phyloP scores from a whole-genome alignment of 2,888 invertebrate species.

The Sympetrum striolatum region DNA sequence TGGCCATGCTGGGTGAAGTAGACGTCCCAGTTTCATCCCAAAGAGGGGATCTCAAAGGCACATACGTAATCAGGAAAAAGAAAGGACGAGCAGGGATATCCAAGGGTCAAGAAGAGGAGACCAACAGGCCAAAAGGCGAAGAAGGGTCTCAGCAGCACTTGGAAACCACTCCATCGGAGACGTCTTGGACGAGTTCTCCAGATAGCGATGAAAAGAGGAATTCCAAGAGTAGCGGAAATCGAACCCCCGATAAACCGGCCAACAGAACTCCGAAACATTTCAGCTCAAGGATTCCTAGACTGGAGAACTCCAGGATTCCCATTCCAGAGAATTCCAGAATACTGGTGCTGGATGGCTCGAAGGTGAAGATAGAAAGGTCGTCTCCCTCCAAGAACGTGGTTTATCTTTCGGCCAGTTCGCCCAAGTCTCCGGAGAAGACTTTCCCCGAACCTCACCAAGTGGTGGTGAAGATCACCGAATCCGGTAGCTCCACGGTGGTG shows the following conservation, averaged over 20 bases:
- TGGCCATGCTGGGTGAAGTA: constrained; percentile 48
- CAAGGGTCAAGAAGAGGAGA: constrained; percentile 1
- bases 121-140: background rate
- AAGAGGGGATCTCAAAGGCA: constrained; percentile 65
- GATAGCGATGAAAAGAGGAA: constrained; percentile 44
- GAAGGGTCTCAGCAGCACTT: background rate
- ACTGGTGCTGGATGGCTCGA: background rate
- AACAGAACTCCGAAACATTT: background rate
- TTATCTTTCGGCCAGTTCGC: background rate
- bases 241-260: constrained; percentile 58
- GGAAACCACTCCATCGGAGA: background rate
- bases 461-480: constrained; percentile 19
- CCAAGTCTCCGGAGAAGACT: background rate
- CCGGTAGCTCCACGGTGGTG: background rate
- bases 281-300: background rate
- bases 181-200: background rate
- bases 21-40: constrained; percentile 54
- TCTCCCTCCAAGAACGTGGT: constrained; percentile 1
- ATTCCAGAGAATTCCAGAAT: background rate
- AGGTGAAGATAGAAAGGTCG: background rate
- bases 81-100: constrained; percentile 15
- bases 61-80: constrained; percentile 77
- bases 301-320: constrained; percentile 21
- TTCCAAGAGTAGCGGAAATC: constrained; percentile 54
- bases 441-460: background rate